A percentile compares a stretch with the other conserved stretches of the same genome.
Evolutionary conservation across 2,888 invertebrate species (phyloP).

Genomic region (Notocelia uddmanniana): DNA sequence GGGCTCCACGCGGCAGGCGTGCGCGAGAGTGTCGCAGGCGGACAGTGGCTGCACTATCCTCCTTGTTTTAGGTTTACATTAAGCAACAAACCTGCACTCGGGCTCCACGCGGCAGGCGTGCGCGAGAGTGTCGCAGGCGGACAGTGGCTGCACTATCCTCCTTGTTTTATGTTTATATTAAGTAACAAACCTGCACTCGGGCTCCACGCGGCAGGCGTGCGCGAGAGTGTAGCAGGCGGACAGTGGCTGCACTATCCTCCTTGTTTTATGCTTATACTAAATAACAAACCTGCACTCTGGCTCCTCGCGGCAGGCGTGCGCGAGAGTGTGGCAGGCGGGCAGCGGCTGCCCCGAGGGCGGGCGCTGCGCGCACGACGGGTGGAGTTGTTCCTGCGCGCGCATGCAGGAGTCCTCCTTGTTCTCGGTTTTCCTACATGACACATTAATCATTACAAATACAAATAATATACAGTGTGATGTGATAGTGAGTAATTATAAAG

Average conservation of each 20-base stretch:
- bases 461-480: too few species aligned
- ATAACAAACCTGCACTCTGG: constrained; percentile 92
- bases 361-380: constrained; percentile 95
- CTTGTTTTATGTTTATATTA: constrained; percentile 90
- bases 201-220: constrained; percentile 92
- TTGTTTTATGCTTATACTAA: constrained; percentile 90
- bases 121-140: constrained; percentile 84
- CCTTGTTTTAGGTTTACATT: too few species aligned
- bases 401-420: constrained; percentile 95
- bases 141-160: constrained; percentile 95
- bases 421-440: constrained; percentile 90
- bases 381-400: constrained; percentile 95
- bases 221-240: constrained; percentile 95
- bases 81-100: too few species aligned
- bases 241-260: constrained; percentile 92
- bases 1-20: too few species aligned
- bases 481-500: too few species aligned
- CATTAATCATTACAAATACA: background rate
- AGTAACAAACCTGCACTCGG: constrained; percentile 91
- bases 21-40: constrained; percentile 75
- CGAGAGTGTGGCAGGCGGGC: constrained; percentile 95
- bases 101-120: too few species aligned
- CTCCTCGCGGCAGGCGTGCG: constrained; percentile 93
- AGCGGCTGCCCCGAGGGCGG: constrained; percentile 89
- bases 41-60: constrained; percentile 90